These are phyloP conservation scores for Acromyrmex heyeri DNA, from an alignment of 1,140 invertebrate genomes.

Conservation along the genomic window DNA sequence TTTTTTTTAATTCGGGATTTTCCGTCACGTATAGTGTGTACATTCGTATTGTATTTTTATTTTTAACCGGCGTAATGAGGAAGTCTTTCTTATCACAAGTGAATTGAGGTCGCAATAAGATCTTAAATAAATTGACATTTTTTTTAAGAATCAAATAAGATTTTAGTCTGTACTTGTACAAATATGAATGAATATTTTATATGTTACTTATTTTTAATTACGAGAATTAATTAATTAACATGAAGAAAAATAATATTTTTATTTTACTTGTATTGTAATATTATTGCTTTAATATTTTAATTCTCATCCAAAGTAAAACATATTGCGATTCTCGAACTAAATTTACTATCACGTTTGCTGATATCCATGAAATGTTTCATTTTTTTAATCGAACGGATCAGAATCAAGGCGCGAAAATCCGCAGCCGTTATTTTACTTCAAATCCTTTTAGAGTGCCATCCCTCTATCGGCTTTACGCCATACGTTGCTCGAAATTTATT, in stretches of 20 bases:
- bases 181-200: background rate
- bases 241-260: background rate
- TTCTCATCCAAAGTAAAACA: background rate
- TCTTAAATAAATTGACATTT: background rate
- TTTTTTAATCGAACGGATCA: constrained; percentile 18
- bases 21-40: background rate
- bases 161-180: background rate
- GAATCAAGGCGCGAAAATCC: constrained; percentile 17
- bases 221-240: background rate
- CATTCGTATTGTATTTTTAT: background rate
- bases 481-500: constrained; percentile 27
- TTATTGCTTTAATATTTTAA: background rate
- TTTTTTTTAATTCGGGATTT: constrained; percentile 35
- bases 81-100: background rate
- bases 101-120: background rate
- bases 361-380: background rate
- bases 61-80: background rate
- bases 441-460: constrained; percentile 35
- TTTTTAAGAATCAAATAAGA: constrained; percentile 1
- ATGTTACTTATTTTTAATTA: constrained; percentile 10
- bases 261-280: background rate
- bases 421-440: constrained; percentile 2
- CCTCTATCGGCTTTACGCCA: constrained; percentile 33
- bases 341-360: background rate
- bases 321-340: background rate